Base-by-base conservation (phyloP, 1,140 invertebrate species). In the Venustaconcha ellipsiformis region DNA sequence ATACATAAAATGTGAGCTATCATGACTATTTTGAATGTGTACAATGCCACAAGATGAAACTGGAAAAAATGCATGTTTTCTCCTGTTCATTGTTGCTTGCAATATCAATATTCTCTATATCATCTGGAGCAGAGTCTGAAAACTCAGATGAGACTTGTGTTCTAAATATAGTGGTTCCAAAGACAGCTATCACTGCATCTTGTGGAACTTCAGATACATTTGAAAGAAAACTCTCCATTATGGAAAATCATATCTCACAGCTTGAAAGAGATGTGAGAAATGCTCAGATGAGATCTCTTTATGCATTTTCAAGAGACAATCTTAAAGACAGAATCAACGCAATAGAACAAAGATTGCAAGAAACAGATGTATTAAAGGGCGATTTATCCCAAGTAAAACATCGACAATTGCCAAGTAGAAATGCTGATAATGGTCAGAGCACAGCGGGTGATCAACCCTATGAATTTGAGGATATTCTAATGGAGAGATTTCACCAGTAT, bases 111-210 rank as follows among this genome's bases (percentile, higher is more conserved):
- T 67, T 67, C 17, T 67, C 17, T 11, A 67, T 26, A 12, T 37
- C 1, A 11, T 6, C 37, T 18, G 37, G 20, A 48, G 37, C 37
- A 48, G 37, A 48, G 37, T 48, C 37, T 48, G 37, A 48, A 48
- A 48, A 48, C 6, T 48, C 37, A 12, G 70, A 83, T 58, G 81
- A 88, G 0, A 84, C 80, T 55, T 86, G 86, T 72, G 79, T 88
- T 26, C 57, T 86, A 12, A 86, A 81, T 65, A 77, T 88, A 59
- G 78, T 86, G 3, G 81, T 88, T 72, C 86, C 86, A 1, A 82
- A 81, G 23, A 82, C 86, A 20, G 85, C 85, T 58, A 83, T 88
- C 17, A 88, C 85, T 75, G 82, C 76, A 17, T 79, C 78, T 11
- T 85, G 84, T 67, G 70, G 78, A 57, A 63, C 74, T 23, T 76